A percentile compares a stretch with the other conserved stretches of the same genome.
Evolutionary conservation across 2,888 invertebrate genomes (phyloP).

Genomic region (Cacoxenus indagator): DNA sequence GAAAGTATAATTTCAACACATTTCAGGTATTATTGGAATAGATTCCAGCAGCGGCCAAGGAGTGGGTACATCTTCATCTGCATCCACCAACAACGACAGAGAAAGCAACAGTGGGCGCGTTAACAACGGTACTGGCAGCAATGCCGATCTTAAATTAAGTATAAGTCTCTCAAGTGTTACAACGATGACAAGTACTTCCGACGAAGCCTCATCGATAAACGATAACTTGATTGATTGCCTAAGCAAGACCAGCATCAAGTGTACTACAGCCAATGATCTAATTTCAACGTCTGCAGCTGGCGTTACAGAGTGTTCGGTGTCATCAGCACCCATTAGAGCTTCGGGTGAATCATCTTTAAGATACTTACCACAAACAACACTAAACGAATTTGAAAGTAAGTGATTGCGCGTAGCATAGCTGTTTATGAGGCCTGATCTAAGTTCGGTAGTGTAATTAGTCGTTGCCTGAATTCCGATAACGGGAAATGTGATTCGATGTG

Average conservation of each 20-base stretch:
- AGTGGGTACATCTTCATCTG: slow-evolving; percentile 28
- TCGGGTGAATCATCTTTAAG: slow-evolving; percentile 37
- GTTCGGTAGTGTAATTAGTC: too few relatives aligned
- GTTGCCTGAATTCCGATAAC: too few relatives aligned
- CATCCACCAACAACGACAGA: slow-evolving; percentile 36
- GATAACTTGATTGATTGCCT: slow-evolving; percentile 45
- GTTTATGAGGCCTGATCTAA: background rate
- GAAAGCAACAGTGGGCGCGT: slow-evolving; percentile 41
- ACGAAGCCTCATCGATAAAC: slow-evolving; percentile 1
- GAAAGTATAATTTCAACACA: background rate
- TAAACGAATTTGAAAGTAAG: slow-evolving; percentile 43
- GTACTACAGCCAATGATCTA: slow-evolving; percentile 13
- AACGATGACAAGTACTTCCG: slow-evolving; percentile 11
- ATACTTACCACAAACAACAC: slow-evolving; percentile 37
- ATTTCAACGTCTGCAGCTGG: background rate
- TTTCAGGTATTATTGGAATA: slow-evolving; percentile 33
- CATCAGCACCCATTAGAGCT: slow-evolving; percentile 18
- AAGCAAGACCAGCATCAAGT: slow-evolving; percentile 39
- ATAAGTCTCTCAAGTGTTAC: slow-evolving; percentile 22
- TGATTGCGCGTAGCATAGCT: background rate
- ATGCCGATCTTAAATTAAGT: slow-evolving; percentile 27
- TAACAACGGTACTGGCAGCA: slow-evolving; percentile 29
- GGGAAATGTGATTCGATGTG: too few relatives aligned
- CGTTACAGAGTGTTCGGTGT: slow-evolving; percentile 18
- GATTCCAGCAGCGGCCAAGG: slow-evolving; percentile 29